A percentile compares a stretch with the other conserved stretches of the same genome.
Evolutionary conservation across 2,888 invertebrate species (phyloP).

Genomic region (Imbricaverruca yamaguchii): DNA sequence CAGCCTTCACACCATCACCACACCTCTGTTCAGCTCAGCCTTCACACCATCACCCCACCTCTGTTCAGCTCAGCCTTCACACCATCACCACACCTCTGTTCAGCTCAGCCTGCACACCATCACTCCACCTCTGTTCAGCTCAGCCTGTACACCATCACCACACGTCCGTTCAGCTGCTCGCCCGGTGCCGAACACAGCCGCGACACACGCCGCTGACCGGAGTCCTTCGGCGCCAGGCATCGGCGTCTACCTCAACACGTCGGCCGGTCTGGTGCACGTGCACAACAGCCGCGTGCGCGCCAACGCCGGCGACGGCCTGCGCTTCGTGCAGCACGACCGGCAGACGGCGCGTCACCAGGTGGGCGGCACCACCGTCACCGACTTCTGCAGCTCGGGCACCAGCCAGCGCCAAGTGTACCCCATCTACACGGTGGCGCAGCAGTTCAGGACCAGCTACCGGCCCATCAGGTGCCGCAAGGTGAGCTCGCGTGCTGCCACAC

Average conservation of each 20-base stretch:
- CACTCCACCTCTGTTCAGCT: no score
- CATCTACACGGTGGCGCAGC: neutral
- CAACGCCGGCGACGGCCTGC: constrained; percentile 85
- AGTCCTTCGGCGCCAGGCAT: constrained; percentile 54
- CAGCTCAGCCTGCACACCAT: no score
- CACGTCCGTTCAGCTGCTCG: no score
- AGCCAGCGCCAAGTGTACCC: constrained; percentile 72
- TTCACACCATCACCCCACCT: no score
- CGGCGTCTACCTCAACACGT: constrained; percentile 82
- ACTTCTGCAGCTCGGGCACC: constrained; percentile 76
- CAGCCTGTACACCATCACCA: no score
- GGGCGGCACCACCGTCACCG: constrained; percentile 61
- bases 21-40: no score
- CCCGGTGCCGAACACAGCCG: no score
- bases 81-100: no score
- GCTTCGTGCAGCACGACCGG: constrained; percentile 69
- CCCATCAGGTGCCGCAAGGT: neutral
- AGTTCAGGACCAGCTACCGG: neutral
- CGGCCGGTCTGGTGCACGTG: constrained; percentile 69
- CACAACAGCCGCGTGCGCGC: constrained; percentile 68
- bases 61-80: no score
- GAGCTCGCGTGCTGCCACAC: neutral
- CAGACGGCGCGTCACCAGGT: constrained; percentile 57
- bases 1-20: no score
- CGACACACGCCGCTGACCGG: no score